phyloP scores from a whole-genome alignment of 2,797 vertebrate species.

The Steatocranus sp. region DNA sequence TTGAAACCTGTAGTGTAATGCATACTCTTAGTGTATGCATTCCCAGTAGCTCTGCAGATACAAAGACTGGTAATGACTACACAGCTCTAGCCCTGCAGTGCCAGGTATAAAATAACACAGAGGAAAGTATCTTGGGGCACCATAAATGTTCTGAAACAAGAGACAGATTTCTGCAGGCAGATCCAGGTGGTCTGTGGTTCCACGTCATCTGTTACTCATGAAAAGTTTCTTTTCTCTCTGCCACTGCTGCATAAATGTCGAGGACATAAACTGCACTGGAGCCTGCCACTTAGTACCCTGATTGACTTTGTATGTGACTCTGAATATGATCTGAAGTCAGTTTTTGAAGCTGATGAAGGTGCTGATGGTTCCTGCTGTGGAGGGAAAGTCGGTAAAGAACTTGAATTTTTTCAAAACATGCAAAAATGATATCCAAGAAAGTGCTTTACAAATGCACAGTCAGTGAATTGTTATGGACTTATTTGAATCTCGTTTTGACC shows the following conservation, averaged over 20 bases:
- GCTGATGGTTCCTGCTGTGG: constrained; percentile 10
- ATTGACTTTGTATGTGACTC: constrained; percentile 44
- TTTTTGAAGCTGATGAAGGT: constrained; percentile 31
- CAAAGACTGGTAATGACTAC: not conserved
- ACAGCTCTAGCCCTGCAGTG: not conserved
- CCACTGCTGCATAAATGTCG: not conserved
- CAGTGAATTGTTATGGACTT: constrained; percentile 4
- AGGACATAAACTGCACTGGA: constrained; percentile 24
- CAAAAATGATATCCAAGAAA: not conserved
- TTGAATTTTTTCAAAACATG: not conserved
- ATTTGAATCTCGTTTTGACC: not conserved
- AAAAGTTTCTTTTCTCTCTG: constrained; percentile 37
- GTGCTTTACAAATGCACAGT: not conserved
- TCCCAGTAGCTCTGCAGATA: constrained; percentile 12
- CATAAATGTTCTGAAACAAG: constrained; percentile 52
- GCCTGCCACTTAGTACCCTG: not conserved
- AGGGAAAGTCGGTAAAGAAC: constrained; percentile 1
- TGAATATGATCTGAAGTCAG: constrained; percentile 46
- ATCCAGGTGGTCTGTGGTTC: constrained; percentile 57
- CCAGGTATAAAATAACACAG: constrained; percentile 39
- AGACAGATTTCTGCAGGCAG: constrained; percentile 49
- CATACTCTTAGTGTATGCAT: constrained; percentile 14
- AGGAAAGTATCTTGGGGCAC: constrained; percentile 5
- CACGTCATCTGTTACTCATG: constrained; percentile 18
- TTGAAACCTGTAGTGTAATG: not conserved